Evolutionary conservation across 2,888 invertebrate genomes (phyloP), one percentile per base, ranked within the genome.

Genomic region (Thereva nobilitata): DNA sequence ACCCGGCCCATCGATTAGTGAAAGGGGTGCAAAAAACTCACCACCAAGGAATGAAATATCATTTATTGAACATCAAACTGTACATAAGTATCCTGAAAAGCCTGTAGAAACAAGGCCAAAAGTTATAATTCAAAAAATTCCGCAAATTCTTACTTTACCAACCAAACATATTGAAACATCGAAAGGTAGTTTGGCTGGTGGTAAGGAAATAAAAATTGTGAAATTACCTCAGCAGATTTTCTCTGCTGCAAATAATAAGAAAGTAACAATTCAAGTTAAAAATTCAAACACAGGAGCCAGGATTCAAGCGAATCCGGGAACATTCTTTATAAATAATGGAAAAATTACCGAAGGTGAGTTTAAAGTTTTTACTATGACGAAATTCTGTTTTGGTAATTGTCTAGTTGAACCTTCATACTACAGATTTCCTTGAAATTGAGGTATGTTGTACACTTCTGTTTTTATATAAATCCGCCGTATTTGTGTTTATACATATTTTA

Each of bases 111-210:
- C 64, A 8, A 66, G 57, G 12, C 71, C 73, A 40, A 73, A 72
- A 70, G 72, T 73, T 4, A 71, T 74, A 47, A 73, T 74, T 53
- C 72, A 72, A 53, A 73, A 72, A 69, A 69, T 73, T 47, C 73
- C 72, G 42, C 73, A 73, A 67, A 69, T 71, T 49, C 57, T 72
- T 50, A 71, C 70, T 5, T 47, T 72, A 57, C 67, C 70, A n/a
- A 6, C 66, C 7, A 69, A 10, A 7, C 47, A 23, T 23, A 12
- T 64, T 12, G 45, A 59, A 23, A 37, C 64, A 12, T 67, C 7
- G n/a, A 71, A 40, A 59, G 7, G 55, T 5, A 70, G 64, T 57
- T 5, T 66, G 9, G 49, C 64, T 10, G 53, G 64, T 12, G 68
- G 67, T 10, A 70, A 70, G 65, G 71, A 72, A 66, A 68, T 73